Base-by-base conservation (phyloP, 2,113 vertebrate species). In the Herpailurus yagouaroundi region DNA sequence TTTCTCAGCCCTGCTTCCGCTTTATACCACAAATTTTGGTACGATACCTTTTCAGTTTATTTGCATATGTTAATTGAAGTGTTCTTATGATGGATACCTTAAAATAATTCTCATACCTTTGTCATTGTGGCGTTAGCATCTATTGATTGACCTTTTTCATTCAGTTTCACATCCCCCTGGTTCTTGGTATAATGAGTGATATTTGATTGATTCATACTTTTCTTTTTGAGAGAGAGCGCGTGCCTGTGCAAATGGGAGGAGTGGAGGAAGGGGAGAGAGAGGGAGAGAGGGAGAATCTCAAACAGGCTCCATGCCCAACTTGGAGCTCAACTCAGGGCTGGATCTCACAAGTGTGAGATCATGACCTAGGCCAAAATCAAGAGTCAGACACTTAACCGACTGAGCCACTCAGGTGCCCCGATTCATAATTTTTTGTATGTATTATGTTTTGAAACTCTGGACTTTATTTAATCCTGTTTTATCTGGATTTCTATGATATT, bases 391-490 rank as follows among this genome's bases (percentile, higher is more conserved):
- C 19, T 55, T 60, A 60, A 60, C 19, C 23, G 21, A 60, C 18
- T 23, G 57, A 21, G 57, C 57, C 57, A 60, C 57, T 9, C 6
- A 18, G 57, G 21, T 23, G 18, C 57, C 57, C 57, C 21, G 19
- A 60, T 60, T 60, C 21, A 60, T 60, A 23, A 60, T 41, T 82
- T 71, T 33, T 50, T 36, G 27, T 71, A 36, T n/a, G 66, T 25
- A 60, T 55, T 52, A n/a, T 66, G 5, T 92, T 88, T 76, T 52
- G 31, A 89, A 50, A 87, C 33, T 85, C 57, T 96, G 31, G 10
- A 50, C 77, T 45, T 95, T 94, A 63, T 5, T n/a, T 86, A 87
- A 80, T 94, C 52, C 31, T 66, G 3, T 73, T 95, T 95, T 83
- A 73, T 8, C 38, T 80, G 25, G 8, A 16, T 89, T 60, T 93